phyloP scores from a whole-genome alignment of 64 coral and sea anemone genomes.

The Stylophora pistillata region DNA sequence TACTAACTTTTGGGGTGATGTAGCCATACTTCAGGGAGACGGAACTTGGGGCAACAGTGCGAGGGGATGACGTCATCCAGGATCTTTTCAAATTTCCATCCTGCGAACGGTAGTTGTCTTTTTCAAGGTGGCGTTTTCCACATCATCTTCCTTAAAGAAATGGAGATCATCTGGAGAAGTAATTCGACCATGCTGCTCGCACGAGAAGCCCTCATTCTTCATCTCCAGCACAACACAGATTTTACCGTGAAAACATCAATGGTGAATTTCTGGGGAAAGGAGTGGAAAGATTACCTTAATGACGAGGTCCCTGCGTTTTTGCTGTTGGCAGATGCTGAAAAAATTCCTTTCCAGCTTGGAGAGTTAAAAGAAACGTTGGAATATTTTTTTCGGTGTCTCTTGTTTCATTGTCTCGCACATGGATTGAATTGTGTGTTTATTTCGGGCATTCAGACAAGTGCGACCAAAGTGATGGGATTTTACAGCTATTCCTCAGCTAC shows the following conservation, averaged over 20 bases:
- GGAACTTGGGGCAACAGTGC: too few species aligned
- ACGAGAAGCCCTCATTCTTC: constrained; percentile 57
- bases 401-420: constrained; percentile 33
- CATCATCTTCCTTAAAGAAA: constrained; percentile 73
- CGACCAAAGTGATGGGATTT: constrained; percentile 58
- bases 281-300: constrained; percentile 53
- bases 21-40: too few species aligned
- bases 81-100: too few species aligned
- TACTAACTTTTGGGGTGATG: too few species aligned
- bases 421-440: constrained; percentile 77
- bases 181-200: constrained; percentile 43
- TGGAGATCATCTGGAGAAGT: constrained; percentile 69
- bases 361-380: background rate
- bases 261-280: constrained; percentile 42
- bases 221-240: constrained; percentile 60
- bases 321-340: constrained; percentile 57
- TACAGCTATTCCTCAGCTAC: background rate
- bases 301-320: constrained; percentile 64
- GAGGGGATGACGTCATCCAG: too few species aligned
- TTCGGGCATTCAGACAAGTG: constrained; percentile 58
- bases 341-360: background rate
- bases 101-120: background rate
- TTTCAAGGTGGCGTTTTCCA: constrained; percentile 67
- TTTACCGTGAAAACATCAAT: constrained; percentile 53
- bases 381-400: constrained; percentile 54